Percentiles rank a stretch among this genome's conserved stretches.
These are phyloP conservation scores for Nothoprocta perdicaria DNA, from an alignment of 2,113 vertebrate species.

Conservation along the genomic window DNA sequence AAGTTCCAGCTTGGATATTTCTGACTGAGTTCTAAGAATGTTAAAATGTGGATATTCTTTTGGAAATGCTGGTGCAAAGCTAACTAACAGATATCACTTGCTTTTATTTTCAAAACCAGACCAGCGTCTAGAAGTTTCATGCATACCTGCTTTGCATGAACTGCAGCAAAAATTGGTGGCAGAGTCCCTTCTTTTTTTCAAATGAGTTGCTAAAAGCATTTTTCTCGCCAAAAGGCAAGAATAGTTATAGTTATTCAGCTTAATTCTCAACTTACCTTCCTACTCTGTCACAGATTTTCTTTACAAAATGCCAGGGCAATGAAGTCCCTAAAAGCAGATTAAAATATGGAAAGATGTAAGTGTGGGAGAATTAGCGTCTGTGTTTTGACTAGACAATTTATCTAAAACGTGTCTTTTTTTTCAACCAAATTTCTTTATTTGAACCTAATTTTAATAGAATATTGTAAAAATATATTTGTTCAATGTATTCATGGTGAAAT, in stretches of 20 bases:
- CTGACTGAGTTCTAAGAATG: neutral
- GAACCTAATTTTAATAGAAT: conserved; percentile 4
- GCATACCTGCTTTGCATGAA: neutral
- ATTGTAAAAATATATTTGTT: neutral
- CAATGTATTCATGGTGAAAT: conserved; percentile 15
- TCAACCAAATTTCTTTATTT: neutral
- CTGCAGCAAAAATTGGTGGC: conserved; percentile 1
- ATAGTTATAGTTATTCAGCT: conserved; percentile 25
- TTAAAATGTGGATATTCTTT: neutral
- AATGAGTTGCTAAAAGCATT: conserved; percentile 23
- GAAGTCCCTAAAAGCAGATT: conserved; percentile 41
- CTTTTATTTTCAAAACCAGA: neutral
- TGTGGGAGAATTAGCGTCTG: conserved; percentile 9
- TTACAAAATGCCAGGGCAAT: conserved; percentile 2
- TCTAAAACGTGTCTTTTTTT: neutral
- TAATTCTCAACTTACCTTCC: conserved; percentile 29
- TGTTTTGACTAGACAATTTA: conserved; percentile 37
- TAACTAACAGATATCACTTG: neutral
- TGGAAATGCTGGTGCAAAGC: neutral
- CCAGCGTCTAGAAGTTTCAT: neutral
- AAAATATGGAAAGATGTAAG: conserved; percentile 14
- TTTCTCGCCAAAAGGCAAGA: conserved; percentile 39
- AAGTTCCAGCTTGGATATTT: neutral
- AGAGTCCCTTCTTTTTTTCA: conserved; percentile 33
- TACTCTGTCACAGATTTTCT: conserved; percentile 32